Evolutionary conservation across 2,888 invertebrate genomes (phyloP).

Genomic region (Strigamia maritima): DNA sequence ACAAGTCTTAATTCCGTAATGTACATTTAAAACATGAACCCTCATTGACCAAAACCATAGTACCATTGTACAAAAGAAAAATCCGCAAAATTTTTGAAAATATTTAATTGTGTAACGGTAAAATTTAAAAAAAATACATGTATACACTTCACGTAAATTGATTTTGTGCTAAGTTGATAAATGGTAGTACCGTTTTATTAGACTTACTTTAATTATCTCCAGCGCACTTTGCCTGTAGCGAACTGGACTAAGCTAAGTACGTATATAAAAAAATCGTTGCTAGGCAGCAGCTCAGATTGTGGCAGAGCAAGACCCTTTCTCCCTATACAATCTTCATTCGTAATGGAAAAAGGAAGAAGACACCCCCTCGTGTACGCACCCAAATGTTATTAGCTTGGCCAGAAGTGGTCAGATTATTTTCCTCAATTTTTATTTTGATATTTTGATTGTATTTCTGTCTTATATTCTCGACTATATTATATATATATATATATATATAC

Average conservation of each 20-base stretch:
- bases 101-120: not conserved
- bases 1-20: not conserved
- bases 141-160: not conserved
- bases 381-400: slow-evolving; percentile 28
- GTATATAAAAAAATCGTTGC: not conserved
- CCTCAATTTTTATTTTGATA: not conserved
- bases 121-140: not conserved
- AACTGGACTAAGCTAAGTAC: slow-evolving; percentile 12
- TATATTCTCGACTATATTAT: not conserved
- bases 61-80: not conserved
- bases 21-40: not conserved
- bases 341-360: slow-evolving; percentile 31
- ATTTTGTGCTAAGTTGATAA: slow-evolving; percentile 15
- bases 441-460: slow-evolving; percentile 9
- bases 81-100: not conserved
- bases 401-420: slow-evolving; percentile 32
- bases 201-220: slow-evolving; percentile 16
- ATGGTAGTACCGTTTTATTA: not conserved
- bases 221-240: not conserved
- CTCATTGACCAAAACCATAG: not conserved
- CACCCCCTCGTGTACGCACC: slow-evolving; percentile 24
- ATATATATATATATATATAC: too few species aligned
- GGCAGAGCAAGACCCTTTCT: slow-evolving; percentile 14
- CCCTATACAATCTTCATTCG: slow-evolving; percentile 32
- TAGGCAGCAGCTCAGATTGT: slow-evolving; percentile 18